phyloP scores from a whole-genome alignment of 2,888 invertebrate species.

The Conus canariensis region DNA sequence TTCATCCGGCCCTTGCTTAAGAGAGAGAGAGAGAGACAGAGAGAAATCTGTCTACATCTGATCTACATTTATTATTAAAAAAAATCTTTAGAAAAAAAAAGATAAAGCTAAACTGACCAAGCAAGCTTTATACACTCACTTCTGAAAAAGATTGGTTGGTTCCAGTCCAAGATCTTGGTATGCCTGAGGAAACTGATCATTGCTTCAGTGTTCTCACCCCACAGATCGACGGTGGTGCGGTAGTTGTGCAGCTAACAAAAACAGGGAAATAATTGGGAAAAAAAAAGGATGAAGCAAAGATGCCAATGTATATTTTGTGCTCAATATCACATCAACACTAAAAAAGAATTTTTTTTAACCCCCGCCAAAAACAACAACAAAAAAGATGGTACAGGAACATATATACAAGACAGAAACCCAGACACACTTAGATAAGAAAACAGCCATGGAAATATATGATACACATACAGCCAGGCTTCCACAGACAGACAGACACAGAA shows the following conservation, averaged over 20 bases:
- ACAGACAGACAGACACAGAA: slow-evolving; percentile 3
- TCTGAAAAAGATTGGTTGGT: slow-evolving; percentile 33
- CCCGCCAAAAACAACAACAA: background rate
- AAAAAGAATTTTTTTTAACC: too few species aligned
- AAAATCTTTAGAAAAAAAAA: too few species aligned
- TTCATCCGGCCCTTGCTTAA: too few species aligned
- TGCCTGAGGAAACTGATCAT: background rate
- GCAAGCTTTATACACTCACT: background rate
- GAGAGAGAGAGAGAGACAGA: too few species aligned
- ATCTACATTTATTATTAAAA: too few species aligned
- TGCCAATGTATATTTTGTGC: too few species aligned
- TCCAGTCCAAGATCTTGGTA: slow-evolving; percentile 21
- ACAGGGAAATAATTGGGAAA: background rate
- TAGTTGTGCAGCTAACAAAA: slow-evolving; percentile 32
- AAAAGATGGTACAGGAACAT: background rate
- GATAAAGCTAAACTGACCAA: too few species aligned
- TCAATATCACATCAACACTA: background rate
- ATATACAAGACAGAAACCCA: background rate
- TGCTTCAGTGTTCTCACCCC: background rate
- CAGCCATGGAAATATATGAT: too few species aligned
- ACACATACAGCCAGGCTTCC: background rate
- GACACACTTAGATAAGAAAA: background rate
- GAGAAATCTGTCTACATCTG: too few species aligned
- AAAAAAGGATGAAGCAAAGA: background rate
- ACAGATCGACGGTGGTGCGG: slow-evolving; percentile 37